Evolutionary conservation across 2,113 vertebrate species (phyloP).

Genomic region (Melanotaenia duboulayi): DNA sequence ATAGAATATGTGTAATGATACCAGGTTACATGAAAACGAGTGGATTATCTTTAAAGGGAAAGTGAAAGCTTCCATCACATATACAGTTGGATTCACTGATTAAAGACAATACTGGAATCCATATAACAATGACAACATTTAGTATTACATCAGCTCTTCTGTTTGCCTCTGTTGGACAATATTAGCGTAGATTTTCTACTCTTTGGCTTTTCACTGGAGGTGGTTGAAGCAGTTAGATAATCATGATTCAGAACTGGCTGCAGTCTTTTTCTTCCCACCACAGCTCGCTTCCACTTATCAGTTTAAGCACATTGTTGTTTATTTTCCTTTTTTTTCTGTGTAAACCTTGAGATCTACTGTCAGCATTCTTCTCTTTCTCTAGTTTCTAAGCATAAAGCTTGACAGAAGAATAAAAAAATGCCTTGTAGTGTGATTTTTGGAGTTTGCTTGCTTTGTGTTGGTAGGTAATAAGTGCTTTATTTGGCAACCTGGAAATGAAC

Average conservation of each 20-base stretch:
- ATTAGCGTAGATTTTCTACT: slow-evolving; percentile 10
- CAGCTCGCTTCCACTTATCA: neutral
- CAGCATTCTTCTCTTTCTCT: slow-evolving; percentile 25
- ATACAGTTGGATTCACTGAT: slow-evolving; percentile 43
- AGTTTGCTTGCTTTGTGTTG: slow-evolving; percentile 27
- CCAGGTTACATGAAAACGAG: slow-evolving; percentile 35
- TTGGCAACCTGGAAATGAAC: slow-evolving; percentile 11
- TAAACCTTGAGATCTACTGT: slow-evolving; percentile 30
- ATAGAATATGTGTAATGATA: slow-evolving; percentile 24
- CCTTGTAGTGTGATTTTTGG: slow-evolving; percentile 25
- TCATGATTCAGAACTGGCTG: slow-evolving; percentile 14
- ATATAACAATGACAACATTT: slow-evolving; percentile 5
- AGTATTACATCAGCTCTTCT: neutral
- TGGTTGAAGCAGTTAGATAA: neutral
- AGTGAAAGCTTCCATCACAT: slow-evolving; percentile 51
- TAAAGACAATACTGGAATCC: slow-evolving; percentile 39
- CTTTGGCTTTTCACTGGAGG: slow-evolving; percentile 7
- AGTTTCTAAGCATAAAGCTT: slow-evolving; percentile 19
- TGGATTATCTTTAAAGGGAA: slow-evolving; percentile 55
- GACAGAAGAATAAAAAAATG: slow-evolving; percentile 26
- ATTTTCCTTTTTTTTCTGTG: neutral
- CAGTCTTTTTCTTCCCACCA: slow-evolving; percentile 4
- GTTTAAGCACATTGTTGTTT: slow-evolving; percentile 14
- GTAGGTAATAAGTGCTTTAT: slow-evolving; percentile 25
- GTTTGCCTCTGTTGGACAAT: neutral